Evolutionary conservation across 1,140 invertebrate species (phyloP), one percentile per base, ranked within the genome.

Genomic region (Oryctes rhinoceros): DNA sequence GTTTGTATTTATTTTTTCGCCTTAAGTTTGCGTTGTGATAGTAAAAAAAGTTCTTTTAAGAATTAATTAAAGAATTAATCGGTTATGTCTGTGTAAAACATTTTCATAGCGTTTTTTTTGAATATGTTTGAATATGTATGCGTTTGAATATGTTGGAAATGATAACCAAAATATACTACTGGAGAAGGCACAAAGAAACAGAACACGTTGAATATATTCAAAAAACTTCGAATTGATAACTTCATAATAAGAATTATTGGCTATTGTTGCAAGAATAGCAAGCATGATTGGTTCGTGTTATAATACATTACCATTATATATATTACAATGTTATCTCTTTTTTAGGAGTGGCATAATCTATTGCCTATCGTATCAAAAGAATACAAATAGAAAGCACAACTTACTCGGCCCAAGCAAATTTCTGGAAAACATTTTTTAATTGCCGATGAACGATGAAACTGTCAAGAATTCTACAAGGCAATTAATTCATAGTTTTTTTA

Each of bases 301-400:
- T 20, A 5, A 11, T 62, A 62, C 53, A 62, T 62, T 62, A 62
- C 20, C 7, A 62, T 62, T 62, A 62, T 5, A 62, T 3, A 62
- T 62, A 62, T 62, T 74, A 74, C 24, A 74, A 4, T 74, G 30
- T 74, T 74, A 74, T 74, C 20, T 74, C 13, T 7, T 4, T 74
- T 74, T 24, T 74, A 74, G 67, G 67, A 74, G 67, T 74, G 67
- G 18, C 35, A 39, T 20, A 74, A 24, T 74, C 67, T 74, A 74
- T 20, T 39, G 24, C 24, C 35, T 74, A 74, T 74, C 67, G 30
- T 39, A 74, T 4, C 35, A 4, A 35, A 74, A 74, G 67, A 74
- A 74, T 74, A 74, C 35, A 74, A 74, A 20, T 3, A 74, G 67
- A 74, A 74, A 39, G 67, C 4, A 74, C 30, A 74, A 74, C 5